Conservation (phyloP, 2,797 vertebrate genomes). For the Novumbra hubbsi region DNA sequence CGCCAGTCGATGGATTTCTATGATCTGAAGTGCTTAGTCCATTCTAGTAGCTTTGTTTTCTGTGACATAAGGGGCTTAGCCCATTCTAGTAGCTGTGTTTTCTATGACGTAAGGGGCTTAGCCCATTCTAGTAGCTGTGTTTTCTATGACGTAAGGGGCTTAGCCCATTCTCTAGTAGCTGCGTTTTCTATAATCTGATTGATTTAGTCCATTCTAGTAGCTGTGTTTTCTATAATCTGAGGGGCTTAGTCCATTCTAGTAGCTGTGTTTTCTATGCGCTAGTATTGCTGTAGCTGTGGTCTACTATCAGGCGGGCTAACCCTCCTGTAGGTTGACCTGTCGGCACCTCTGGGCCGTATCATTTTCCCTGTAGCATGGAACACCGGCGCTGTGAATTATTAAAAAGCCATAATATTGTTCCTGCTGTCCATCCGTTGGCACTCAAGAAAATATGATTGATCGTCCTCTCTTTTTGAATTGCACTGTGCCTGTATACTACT, state of each 20-base stretch:
- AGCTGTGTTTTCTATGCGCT: neutral
- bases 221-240: neutral
- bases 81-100: no score
- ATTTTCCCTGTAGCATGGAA: slow-evolving; percentile 22
- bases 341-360: slow-evolving; percentile 21
- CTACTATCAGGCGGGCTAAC: neutral
- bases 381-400: slow-evolving; percentile 40
- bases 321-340: neutral
- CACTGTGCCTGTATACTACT: neutral
- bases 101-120: no score
- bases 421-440: neutral
- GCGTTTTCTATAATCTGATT: no score
- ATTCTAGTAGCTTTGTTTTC: no score
- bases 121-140: no score
- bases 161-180: no score
- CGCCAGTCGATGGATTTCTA: no score
- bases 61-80: no score
- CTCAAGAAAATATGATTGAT: slow-evolving; percentile 10
- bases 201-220: no score
- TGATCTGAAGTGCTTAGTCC: no score
- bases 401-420: slow-evolving; percentile 28
- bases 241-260: no score
- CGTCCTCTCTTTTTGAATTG: neutral
- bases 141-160: no score
- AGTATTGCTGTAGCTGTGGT: neutral